phyloP scores from a whole-genome alignment of 2,888 invertebrate genomes.

The Podabrus alpinus region DNA sequence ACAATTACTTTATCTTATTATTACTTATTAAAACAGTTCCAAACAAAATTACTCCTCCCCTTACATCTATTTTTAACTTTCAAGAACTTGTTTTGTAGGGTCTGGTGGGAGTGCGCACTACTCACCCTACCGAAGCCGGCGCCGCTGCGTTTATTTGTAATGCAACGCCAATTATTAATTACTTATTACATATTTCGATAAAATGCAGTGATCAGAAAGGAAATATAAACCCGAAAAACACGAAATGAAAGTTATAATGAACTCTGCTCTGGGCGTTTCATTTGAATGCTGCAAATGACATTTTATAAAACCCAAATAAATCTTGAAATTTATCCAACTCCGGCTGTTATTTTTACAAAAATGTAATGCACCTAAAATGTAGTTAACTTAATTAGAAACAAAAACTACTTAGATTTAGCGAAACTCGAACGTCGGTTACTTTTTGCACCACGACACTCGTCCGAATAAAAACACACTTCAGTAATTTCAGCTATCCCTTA shows the following conservation, averaged over 20 bases:
- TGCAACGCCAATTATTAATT: too few species aligned
- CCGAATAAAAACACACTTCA: constrained; percentile 21
- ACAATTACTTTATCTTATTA: too few species aligned
- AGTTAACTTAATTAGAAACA: constrained; percentile 14
- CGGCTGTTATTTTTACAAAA: neutral
- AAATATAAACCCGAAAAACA: neutral
- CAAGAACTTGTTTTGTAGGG: too few species aligned
- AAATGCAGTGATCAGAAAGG: neutral
- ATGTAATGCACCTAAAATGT: neutral
- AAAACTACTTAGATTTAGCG: constrained; percentile 13
- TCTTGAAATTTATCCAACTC: neutral
- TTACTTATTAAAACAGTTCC: too few species aligned
- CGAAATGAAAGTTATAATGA: neutral
- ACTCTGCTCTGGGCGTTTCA: neutral
- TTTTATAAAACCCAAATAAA: neutral
- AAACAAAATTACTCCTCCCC: too few species aligned
- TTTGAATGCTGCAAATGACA: neutral
- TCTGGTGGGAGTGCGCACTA: too few species aligned
- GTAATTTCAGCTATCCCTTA: constrained; percentile 19
- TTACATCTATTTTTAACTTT: too few species aligned
- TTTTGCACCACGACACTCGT: neutral
- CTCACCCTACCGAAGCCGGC: too few species aligned
- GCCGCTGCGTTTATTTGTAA: too few species aligned
- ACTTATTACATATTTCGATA: neutral
- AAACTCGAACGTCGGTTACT: constrained; percentile 5